Evolutionary conservation across 2,797 vertebrate species (phyloP), one percentile per base, ranked within the genome.

Genomic region (Mormyrus proboscirostris): DNA sequence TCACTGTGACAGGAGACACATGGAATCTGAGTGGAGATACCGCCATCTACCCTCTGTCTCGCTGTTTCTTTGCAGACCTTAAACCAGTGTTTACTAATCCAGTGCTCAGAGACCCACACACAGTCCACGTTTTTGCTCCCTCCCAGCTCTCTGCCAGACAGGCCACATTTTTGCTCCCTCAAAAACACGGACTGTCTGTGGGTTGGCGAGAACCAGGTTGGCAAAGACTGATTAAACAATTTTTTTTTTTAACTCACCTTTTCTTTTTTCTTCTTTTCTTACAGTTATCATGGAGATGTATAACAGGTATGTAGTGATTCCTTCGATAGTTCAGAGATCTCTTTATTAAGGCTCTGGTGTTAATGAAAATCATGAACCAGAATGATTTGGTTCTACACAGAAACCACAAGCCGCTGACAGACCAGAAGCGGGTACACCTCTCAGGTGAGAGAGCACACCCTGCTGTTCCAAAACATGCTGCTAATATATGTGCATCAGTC

Each of bases 201-300:
- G 33, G 69, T 73, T 16, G 12, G 29, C 12, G 4, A 73, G 69
- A 33, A 41, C 69, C 14, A 5, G 33, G 69, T 73, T 38, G 12
- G 69, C 14, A 38, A 73, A 73, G 3, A 73, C 69, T 2, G n/a
- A 0, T 83, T 83, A 83, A 83, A 83, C 2, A 33, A 25, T 38
- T 57, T 57, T n/a, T n/a, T 69, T 79, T 53, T 53, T 44, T 7
- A 19, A 88, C 6, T 88, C 0, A 65, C 76, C 19, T 59, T 55
- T 44, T 87, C 69, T 12, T 14, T 38, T 22, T 89, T 22, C 62
- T 29, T 38, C 38, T 38, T 91, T 88, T 90, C 91, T 89, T 87
- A 92, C 92, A 96, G 96, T 95, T 79, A 93, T 96, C 1, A 95
- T 95, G 94, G 95, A 91, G 69, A 94, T 97, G 90, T 96, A 96